These are phyloP conservation scores for Hypomesus transpacificus DNA, from an alignment of 2,113 vertebrate species.

Conservation along the genomic window DNA sequence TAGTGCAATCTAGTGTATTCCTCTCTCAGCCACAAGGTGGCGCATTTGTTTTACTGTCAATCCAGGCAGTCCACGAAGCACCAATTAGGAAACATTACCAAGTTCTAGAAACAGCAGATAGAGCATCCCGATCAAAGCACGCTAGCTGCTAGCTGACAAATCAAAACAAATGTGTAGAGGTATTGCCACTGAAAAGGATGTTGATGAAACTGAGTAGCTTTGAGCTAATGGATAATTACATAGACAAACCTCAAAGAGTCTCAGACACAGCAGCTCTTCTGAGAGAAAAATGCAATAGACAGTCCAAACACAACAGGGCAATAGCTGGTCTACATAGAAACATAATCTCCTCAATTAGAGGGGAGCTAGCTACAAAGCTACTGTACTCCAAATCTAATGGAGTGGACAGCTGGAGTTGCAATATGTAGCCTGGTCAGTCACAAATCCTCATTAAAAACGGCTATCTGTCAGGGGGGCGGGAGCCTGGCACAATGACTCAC, in stretches of 20 bases:
- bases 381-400: slow-evolving; percentile 27
- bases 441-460: slow-evolving; percentile 48
- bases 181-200: too few relatives aligned
- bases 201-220: too few relatives aligned
- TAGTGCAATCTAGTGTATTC: neutral
- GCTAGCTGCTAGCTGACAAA: too few relatives aligned
- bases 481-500: slow-evolving; percentile 41
- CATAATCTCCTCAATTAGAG: neutral
- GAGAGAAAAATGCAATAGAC: neutral
- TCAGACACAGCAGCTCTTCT: too few relatives aligned
- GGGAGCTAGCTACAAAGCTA: slow-evolving; percentile 4
- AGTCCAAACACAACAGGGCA: neutral
- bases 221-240: too few relatives aligned
- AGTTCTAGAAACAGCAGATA: too few relatives aligned
- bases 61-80: neutral
- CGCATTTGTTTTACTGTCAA: slow-evolving; percentile 19
- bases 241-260: too few relatives aligned
- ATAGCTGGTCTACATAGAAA: neutral
- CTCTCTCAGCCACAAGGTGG: slow-evolving; percentile 29
- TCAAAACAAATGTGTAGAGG: too few relatives aligned
- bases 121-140: too few relatives aligned
- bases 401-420: slow-evolving; percentile 38
- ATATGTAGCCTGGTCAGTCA: slow-evolving; percentile 27
- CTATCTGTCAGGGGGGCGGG: slow-evolving; percentile 38
- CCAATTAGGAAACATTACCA: too few relatives aligned